These are phyloP conservation scores for Porites australiensis DNA, from an alignment of 64 coral and sea anemone species.

Conservation along the genomic window DNA sequence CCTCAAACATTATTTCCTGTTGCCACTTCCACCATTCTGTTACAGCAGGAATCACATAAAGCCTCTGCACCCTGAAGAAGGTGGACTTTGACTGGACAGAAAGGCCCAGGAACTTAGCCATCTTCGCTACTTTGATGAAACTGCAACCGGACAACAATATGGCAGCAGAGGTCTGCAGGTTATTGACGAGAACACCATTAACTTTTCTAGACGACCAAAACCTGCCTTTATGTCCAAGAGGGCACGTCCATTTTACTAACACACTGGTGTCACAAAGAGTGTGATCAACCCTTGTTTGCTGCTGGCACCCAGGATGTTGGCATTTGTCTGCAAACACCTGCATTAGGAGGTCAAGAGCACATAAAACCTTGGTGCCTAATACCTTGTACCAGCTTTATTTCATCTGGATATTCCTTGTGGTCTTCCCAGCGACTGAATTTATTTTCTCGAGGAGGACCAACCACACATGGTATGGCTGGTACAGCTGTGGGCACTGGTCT, in stretches of 20 bases:
- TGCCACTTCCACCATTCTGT: constrained; percentile 42
- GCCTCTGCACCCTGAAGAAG: constrained; percentile 21
- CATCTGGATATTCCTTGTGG: neutral
- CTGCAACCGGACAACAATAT: constrained; percentile 31
- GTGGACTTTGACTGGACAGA: constrained; percentile 12
- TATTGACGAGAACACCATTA: neutral
- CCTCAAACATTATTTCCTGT: constrained; percentile 20
- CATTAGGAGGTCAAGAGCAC: neutral
- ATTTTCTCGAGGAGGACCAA: neutral
- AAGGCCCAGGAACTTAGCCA: constrained; percentile 21
- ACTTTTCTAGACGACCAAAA: neutral
- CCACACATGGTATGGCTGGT: neutral
- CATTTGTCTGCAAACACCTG: constrained; percentile 21
- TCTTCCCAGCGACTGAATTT: constrained; percentile 8
- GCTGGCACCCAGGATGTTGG: constrained; percentile 6
- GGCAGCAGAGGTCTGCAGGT: constrained; percentile 27
- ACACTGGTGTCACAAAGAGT: neutral
- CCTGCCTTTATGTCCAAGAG: neutral
- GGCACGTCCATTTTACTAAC: neutral
- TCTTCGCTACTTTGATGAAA: constrained; percentile 20
- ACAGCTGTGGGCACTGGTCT: neutral
- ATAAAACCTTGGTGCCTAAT: neutral
- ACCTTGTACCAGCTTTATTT: neutral
- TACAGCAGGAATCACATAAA: constrained; percentile 31
- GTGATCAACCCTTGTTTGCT: constrained; percentile 4